Base-by-base conservation (phyloP, 2,113 vertebrate species). In the Colossoma macropomum region DNA sequence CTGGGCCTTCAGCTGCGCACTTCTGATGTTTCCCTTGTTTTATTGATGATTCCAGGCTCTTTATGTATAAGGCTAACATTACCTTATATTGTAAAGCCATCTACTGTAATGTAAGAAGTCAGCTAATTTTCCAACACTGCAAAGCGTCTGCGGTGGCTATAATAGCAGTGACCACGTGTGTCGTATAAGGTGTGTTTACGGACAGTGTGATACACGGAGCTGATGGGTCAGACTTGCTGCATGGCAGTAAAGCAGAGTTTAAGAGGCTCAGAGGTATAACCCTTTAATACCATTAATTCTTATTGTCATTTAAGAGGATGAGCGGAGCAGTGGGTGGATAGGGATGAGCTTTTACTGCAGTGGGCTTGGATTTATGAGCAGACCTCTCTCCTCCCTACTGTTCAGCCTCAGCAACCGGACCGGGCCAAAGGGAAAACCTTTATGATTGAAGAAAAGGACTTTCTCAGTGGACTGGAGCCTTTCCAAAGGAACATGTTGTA, bases 231-330 rank as follows among this genome's bases (percentile, higher is more conserved):
- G 81, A 86, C 88, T 85, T 86, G 80, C 89, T 87, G 91, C 86
- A 85, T 80, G 82, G 84, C 79, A 86, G 89, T 88, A 92, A 90
- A 92, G 79, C 83, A 84, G 81, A 87, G 81, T 92, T 92, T 92
- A 92, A 90, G 87, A 91, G 91, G 87, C 90, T 90, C 88, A 90
- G 87, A 88, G 88, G 90, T 91, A 86, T 89, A 85, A 80, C 82
- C 77, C 86, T 87, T 85, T 93, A 91, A 92, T 92, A 85, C 89
- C 87, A 89, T 90, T 92, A 88, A 92, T 93, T 93, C 92, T 92
- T 91, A 91, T 92, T 91, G 87, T 88, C 90, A 89, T 93, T 93
- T 89, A 93, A 90, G 88, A 89, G 90, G 89, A 92, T 90, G 85
- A 92, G 78, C 62, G 75, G 81, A 85, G 82, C 86, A 68, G 60